Conservation (phyloP, 2,113 vertebrate species). For the Paralichthys olivaceus region DNA sequence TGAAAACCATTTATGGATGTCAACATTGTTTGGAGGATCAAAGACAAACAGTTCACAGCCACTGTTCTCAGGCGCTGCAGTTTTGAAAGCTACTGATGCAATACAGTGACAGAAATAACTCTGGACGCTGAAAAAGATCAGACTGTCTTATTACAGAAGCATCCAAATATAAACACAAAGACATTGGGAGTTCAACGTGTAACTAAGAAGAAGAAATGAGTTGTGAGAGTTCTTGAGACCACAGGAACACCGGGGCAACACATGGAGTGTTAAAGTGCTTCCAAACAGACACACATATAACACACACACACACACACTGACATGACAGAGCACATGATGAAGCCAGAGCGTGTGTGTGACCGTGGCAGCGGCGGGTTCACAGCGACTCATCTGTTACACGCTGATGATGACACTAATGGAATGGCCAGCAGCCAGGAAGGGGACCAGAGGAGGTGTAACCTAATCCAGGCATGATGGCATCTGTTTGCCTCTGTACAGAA, state of each 20-base stretch:
- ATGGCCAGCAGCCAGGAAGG: slow-evolving; percentile 21
- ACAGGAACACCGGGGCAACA: background rate
- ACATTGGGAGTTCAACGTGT: background rate
- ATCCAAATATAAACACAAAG: background rate
- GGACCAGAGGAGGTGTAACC: slow-evolving; percentile 43
- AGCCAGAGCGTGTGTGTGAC: background rate
- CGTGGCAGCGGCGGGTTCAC: slow-evolving; percentile 9
- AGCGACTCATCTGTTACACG: slow-evolving; percentile 8
- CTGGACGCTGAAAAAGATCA: too few species aligned
- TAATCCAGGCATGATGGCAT: slow-evolving; percentile 32
- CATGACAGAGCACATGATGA: slow-evolving; percentile 3
- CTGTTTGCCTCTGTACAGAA: slow-evolving; percentile 13
- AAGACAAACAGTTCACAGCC: background rate
- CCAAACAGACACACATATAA: too few species aligned
- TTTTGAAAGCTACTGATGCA: too few species aligned
- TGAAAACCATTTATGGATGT: background rate
- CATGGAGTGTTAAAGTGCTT: background rate
- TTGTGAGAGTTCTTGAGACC: background rate
- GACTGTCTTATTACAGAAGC: background rate
- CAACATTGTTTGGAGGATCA: background rate
- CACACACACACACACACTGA: background rate
- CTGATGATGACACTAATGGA: slow-evolving; percentile 45
- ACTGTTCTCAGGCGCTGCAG: too few species aligned
- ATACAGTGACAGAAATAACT: too few species aligned
- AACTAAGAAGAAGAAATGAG: background rate